Conservation (phyloP, 2,797 vertebrate genomes). For the Siniperca scherzeri region DNA sequence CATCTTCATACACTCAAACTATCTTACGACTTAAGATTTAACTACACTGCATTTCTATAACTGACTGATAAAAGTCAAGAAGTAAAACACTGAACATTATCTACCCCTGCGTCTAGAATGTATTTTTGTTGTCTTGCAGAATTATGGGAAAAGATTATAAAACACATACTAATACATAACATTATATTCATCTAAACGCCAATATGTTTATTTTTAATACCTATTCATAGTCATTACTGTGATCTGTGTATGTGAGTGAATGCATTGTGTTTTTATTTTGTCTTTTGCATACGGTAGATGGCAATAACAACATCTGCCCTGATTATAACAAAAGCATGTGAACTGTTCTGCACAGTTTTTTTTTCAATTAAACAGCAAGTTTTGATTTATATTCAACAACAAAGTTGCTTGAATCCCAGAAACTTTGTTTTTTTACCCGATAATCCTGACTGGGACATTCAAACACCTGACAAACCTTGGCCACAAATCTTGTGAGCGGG, state of each 20-base stretch:
- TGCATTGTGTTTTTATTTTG: slow-evolving; percentile 1
- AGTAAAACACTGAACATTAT: background rate
- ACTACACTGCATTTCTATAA: background rate
- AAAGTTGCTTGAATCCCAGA: slow-evolving; percentile 12
- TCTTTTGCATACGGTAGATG: slow-evolving; percentile 44
- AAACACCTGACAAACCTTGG: slow-evolving; percentile 41
- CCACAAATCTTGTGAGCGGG: slow-evolving; percentile 45
- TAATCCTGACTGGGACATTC: slow-evolving; percentile 27
- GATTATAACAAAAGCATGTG: slow-evolving; percentile 28
- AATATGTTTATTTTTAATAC: background rate
- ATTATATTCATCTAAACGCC: slow-evolving; percentile 1
- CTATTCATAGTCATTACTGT: background rate
- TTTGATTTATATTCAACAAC: slow-evolving; percentile 4
- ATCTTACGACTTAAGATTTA: background rate
- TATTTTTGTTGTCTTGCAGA: background rate
- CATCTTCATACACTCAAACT: background rate
- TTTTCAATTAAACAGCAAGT: background rate
- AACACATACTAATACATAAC: background rate
- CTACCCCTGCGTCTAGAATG: background rate
- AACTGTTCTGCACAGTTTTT: background rate
- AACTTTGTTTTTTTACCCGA: background rate
- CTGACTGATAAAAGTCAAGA: slow-evolving; percentile 2
- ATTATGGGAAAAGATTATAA: background rate
- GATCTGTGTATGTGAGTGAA: background rate
- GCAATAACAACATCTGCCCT: slow-evolving; percentile 38